These are phyloP conservation scores for Eunapius fragilis DNA, from an alignment of 37 sponge, comb jelly and placozoan genomes.

Conservation along the genomic window DNA sequence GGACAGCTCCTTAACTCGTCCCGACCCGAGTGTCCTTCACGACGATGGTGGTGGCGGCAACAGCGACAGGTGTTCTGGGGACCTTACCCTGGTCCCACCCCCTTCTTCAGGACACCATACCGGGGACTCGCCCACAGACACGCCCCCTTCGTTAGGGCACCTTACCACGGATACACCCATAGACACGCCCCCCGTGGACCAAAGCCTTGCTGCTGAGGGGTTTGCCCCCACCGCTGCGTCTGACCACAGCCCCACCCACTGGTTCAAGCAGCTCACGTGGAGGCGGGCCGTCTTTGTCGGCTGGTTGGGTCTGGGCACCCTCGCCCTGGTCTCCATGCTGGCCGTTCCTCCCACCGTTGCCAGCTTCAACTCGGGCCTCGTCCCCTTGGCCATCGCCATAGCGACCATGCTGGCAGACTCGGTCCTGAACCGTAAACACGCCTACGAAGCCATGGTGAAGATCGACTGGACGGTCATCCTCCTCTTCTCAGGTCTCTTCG, in stretches of 20 bases:
- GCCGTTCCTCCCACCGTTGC: conserved; percentile 7
- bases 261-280: conserved; percentile 9
- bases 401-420: conserved; percentile 76
- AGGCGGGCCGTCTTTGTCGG: conserved; percentile 6
- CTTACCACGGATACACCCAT: not conserved
- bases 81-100: too few species aligned
- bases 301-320: conserved; percentile 26
- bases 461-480: conserved; percentile 91
- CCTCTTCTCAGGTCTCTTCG: conserved; percentile 86
- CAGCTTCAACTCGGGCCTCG: conserved; percentile 81
- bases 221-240: not conserved
- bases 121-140: too few species aligned
- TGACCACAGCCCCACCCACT: not conserved
- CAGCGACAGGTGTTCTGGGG: too few species aligned
- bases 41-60: too few species aligned
- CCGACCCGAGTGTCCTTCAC: not conserved
- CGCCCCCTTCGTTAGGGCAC: too few species aligned
- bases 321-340: conserved; percentile 1
- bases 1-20: not conserved
- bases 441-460: conserved; percentile 73
- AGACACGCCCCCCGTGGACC: not conserved
- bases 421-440: conserved; percentile 57
- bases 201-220: not conserved
- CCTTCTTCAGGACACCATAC: too few species aligned
- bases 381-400: conserved; percentile 72